These are phyloP conservation scores for Ophraella communa DNA, from an alignment of 2,888 invertebrate genomes.

Conservation along the genomic window DNA sequence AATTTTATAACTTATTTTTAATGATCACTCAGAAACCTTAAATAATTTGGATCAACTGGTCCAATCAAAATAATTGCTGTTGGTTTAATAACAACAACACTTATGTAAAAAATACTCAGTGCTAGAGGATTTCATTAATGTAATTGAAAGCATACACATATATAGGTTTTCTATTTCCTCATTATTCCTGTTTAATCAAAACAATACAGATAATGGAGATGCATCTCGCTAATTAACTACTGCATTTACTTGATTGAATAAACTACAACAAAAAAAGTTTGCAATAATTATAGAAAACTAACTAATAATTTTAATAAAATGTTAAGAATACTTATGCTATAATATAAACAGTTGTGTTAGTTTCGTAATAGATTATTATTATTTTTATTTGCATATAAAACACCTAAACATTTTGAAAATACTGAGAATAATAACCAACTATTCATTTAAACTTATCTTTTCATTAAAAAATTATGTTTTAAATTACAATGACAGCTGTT, in stretches of 20 bases:
- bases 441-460: no score
- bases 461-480: no score
- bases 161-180: background rate
- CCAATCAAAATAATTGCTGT: background rate
- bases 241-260: conserved; percentile 9
- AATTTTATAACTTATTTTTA: background rate
- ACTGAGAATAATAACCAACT: no score
- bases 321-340: no score
- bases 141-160: background rate
- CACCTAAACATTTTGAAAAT: no score
- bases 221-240: conserved; percentile 5
- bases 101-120: background rate
- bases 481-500: no score
- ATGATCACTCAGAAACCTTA: no score
- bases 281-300: background rate
- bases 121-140: background rate
- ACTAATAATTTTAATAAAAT: no score
- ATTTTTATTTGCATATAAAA: no score
- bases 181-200: background rate
- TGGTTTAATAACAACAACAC: background rate
- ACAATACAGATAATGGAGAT: background rate
- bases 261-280: background rate
- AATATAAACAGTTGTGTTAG: no score
- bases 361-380: no score
- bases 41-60: background rate